Conservation (phyloP, 1,140 invertebrate species). For the Drosophila lacteicornis region DNA sequence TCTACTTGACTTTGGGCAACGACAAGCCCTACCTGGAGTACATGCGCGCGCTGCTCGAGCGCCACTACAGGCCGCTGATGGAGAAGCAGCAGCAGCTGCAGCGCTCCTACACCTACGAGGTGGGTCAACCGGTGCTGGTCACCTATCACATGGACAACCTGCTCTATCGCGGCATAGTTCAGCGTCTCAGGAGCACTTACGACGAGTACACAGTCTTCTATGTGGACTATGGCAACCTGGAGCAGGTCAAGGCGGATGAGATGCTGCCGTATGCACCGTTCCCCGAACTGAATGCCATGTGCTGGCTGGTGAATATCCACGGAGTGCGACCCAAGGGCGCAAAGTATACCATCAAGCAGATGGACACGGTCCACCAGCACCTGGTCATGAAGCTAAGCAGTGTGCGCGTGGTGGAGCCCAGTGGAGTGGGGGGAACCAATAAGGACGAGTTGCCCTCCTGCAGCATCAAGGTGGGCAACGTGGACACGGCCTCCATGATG, state of each 20-base stretch:
- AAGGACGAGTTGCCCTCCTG: conserved; percentile 28
- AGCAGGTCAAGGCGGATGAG: conserved; percentile 85
- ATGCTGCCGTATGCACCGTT: conserved; percentile 87
- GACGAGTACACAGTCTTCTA: conserved; percentile 86
- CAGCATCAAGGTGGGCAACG: conserved; percentile 41
- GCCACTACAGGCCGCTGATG: conserved; percentile 23
- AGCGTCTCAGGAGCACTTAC: conserved; percentile 51
- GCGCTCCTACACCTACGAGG: conserved; percentile 84
- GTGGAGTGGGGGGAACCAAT: neutral
- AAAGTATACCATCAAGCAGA: conserved; percentile 20
- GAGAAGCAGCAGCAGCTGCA: conserved; percentile 40
- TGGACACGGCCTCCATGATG: conserved; percentile 58
- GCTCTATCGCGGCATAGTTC: conserved; percentile 88
- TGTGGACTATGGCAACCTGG: conserved; percentile 88
- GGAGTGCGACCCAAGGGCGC: conserved; percentile 83
- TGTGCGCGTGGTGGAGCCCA: conserved; percentile 43
- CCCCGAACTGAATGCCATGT: conserved; percentile 87
- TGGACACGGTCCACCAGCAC: conserved; percentile 58
- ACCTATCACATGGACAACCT: conserved; percentile 87
- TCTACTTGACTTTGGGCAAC: conserved; percentile 86
- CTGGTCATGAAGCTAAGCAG: conserved; percentile 66
- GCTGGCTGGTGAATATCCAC: conserved; percentile 85
- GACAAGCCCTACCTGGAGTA: conserved; percentile 85
- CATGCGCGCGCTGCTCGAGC: conserved; percentile 76
- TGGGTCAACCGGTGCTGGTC: conserved; percentile 87